phyloP scores from a whole-genome alignment of 2,797 vertebrate species.

The Sarcophilus harrisii region DNA sequence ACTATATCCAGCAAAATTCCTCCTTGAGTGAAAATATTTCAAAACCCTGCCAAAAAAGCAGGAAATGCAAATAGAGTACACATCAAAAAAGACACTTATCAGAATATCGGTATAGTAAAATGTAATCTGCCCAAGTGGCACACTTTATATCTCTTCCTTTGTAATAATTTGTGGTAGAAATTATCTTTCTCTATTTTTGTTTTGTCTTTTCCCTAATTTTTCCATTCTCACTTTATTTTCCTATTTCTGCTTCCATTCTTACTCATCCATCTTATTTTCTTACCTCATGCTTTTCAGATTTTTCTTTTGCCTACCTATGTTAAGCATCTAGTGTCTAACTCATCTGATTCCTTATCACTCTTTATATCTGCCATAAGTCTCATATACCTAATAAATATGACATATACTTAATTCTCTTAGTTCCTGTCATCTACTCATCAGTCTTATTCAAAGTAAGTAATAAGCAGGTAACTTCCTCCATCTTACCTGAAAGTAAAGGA shows the following conservation, averaged over 20 bases:
- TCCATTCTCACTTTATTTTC: not conserved
- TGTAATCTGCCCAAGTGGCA: conserved; percentile 48
- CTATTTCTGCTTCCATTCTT: not conserved
- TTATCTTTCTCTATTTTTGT: conserved; percentile 19
- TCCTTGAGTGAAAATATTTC: conserved; percentile 72
- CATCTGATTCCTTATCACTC: not conserved
- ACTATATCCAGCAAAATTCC: conserved; percentile 72
- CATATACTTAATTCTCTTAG: not conserved
- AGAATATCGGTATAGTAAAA: conserved; percentile 54
- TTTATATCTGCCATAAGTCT: not conserved
- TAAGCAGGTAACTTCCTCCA: not conserved
- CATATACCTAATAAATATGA: not conserved
- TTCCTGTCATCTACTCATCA: not conserved
- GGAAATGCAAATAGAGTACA: conserved; percentile 64
- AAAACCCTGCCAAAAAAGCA: conserved; percentile 73
- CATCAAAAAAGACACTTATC: conserved; percentile 73
- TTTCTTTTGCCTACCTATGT: not conserved
- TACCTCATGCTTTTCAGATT: not conserved
- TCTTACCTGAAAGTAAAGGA: not conserved
- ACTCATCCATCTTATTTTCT: not conserved
- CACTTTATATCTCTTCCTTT: conserved; percentile 49
- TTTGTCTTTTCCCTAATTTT: not conserved
- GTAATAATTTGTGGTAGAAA: conserved; percentile 30
- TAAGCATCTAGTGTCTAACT: not conserved
- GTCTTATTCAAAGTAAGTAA: not conserved